phyloP scores from a whole-genome alignment of 2,888 invertebrate genomes.

The Synergus laeviventris region DNA sequence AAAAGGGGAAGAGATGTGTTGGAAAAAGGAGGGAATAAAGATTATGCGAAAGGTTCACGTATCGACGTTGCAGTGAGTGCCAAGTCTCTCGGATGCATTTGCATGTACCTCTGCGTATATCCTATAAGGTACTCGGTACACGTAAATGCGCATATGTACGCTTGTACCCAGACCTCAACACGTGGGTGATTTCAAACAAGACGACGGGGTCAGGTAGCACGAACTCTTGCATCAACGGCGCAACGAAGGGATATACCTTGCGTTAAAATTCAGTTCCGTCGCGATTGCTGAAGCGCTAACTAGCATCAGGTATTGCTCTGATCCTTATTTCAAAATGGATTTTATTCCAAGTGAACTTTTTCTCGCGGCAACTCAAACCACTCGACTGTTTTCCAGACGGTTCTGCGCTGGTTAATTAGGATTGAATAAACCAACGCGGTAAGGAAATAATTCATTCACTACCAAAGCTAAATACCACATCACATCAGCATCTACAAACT shows the following conservation, averaged over 20 bases:
- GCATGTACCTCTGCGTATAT: conserved; percentile 29
- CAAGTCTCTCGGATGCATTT: conserved; percentile 25
- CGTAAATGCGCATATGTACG: conserved; percentile 18
- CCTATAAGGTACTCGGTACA: conserved; percentile 10
- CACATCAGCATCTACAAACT: too few species aligned
- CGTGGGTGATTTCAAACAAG: conserved; percentile 29
- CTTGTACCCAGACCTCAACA: conserved; percentile 3
- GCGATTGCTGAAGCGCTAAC: conserved; percentile 13
- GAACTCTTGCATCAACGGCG: conserved; percentile 19
- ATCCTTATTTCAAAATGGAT: conserved; percentile 4
- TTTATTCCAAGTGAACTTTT: not conserved
- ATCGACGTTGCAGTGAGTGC: conserved; percentile 27
- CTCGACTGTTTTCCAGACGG: not conserved
- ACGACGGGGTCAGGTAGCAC: conserved; percentile 22
- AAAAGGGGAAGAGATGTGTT: not conserved
- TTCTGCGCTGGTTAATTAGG: not conserved
- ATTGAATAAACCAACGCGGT: not conserved
- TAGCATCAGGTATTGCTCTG: not conserved
- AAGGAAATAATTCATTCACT: not conserved
- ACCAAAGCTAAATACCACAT: too few species aligned
- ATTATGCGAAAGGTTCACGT: conserved; percentile 22
- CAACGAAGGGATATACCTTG: not conserved
- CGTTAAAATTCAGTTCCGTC: conserved; percentile 22
- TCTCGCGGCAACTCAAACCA: not conserved
- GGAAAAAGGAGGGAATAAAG: not conserved